These are phyloP conservation scores for Hoplias malabaricus DNA, from an alignment of 2,113 vertebrate genomes.

Conservation along the genomic window DNA sequence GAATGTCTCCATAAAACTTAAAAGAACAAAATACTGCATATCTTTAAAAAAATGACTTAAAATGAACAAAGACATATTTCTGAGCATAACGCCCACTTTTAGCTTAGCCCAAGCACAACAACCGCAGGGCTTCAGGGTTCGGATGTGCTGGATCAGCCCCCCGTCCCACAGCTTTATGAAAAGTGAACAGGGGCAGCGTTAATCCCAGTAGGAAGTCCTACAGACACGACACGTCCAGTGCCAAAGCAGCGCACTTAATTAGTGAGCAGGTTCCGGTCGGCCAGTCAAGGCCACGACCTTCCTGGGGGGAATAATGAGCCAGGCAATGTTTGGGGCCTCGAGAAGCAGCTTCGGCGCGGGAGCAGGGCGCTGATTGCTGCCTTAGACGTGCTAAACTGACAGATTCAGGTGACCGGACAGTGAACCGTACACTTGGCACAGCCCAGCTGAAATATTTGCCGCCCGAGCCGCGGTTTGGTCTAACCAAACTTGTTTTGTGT, in stretches of 20 bases:
- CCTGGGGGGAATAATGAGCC: constrained; percentile 68
- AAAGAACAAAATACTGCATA: too few species aligned
- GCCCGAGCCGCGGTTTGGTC: constrained; percentile 36
- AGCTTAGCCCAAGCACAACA: neutral
- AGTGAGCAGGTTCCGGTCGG: constrained; percentile 68
- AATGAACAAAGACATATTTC: too few species aligned
- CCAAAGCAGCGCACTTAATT: constrained; percentile 74
- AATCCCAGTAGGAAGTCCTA: constrained; percentile 66
- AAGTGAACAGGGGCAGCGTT: constrained; percentile 57
- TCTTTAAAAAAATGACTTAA: too few species aligned
- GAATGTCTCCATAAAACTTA: too few species aligned
- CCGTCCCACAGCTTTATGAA: constrained; percentile 40
- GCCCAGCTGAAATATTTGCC: constrained; percentile 54
- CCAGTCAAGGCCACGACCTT: constrained; percentile 70
- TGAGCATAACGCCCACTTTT: neutral
- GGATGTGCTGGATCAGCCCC: constrained; percentile 28
- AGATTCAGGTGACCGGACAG: constrained; percentile 70
- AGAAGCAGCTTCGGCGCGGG: constrained; percentile 58
- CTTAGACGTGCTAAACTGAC: constrained; percentile 66
- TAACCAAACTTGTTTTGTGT: constrained; percentile 56
- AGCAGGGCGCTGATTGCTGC: constrained; percentile 58
- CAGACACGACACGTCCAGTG: constrained; percentile 68
- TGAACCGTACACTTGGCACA: constrained; percentile 70
- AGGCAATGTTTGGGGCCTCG: constrained; percentile 68
- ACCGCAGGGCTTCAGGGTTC: neutral